These are phyloP conservation scores for Psococerastis gibbosa DNA, from an alignment of 2,888 invertebrate genomes.

Conservation along the genomic window DNA sequence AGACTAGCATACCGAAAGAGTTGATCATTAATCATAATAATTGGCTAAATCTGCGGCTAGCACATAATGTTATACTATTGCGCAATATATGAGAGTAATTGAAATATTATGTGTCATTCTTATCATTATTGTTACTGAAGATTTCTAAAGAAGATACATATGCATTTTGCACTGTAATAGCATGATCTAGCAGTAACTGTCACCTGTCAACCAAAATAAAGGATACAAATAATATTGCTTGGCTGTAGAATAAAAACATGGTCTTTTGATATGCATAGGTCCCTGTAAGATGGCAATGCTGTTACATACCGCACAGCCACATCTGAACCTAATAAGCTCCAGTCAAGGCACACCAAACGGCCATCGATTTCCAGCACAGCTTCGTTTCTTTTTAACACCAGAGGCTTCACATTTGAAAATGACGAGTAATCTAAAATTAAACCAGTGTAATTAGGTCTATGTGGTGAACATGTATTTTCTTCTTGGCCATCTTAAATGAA, in stretches of 20 bases:
- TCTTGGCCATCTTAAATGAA: no score
- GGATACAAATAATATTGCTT: constrained; percentile 14
- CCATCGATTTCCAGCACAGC: constrained; percentile 11
- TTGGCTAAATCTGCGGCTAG: no score
- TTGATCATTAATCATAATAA: constrained; percentile 12
- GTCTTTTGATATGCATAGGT: constrained; percentile 6
- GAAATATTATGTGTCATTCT: no score
- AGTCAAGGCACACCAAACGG: constrained; percentile 13
- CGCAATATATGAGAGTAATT: no score
- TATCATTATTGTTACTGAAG: no score
- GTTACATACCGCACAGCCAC: constrained; percentile 8
- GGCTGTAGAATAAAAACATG: constrained; percentile 11
- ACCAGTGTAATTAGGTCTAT: no score
- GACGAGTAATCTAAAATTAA: constrained; percentile 6
- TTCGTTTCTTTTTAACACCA: constrained; percentile 10
- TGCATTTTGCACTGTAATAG: no score
- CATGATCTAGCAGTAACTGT: no score
- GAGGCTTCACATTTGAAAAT: not conserved
- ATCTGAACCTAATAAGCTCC: constrained; percentile 7
- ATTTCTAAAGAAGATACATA: no score
- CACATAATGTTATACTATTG: no score
- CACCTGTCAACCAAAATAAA: no score
- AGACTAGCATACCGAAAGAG: constrained; percentile 12
- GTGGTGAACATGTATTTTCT: no score
- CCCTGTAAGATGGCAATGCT: constrained; percentile 9